phyloP scores from a whole-genome alignment of 2,113 vertebrate species.

The Oenanthe melanoleuca region DNA sequence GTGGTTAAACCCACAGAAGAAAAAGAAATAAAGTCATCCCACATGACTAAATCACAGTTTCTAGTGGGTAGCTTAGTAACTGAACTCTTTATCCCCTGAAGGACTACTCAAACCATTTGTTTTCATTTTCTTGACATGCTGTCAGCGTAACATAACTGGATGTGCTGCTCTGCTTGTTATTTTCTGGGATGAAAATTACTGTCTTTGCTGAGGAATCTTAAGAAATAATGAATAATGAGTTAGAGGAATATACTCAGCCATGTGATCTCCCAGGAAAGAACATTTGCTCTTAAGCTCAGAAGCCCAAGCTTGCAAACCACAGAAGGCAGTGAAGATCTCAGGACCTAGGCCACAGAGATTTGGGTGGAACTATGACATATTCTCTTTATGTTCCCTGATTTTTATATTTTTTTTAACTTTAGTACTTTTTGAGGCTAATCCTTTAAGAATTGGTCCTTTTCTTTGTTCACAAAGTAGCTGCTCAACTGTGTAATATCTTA shows the following conservation, averaged over 20 bases:
- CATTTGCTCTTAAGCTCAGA: not conserved
- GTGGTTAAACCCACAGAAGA: constrained; percentile 23
- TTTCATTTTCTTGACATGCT: constrained; percentile 74
- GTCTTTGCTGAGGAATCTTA: constrained; percentile 2
- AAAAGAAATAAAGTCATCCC: constrained; percentile 66
- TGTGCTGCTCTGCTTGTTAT: constrained; percentile 40
- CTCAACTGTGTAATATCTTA: not conserved
- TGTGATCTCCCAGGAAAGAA: not conserved
- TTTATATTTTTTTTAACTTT: not conserved
- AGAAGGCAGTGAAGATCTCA: not conserved
- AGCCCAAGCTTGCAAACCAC: not conserved
- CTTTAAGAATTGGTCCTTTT: not conserved
- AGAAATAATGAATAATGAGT: constrained; percentile 33
- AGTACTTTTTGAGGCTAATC: not conserved
- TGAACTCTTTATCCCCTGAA: constrained; percentile 65
- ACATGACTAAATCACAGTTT: constrained; percentile 66
- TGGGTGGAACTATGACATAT: not conserved
- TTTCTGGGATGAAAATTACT: constrained; percentile 43
- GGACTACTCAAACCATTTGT: constrained; percentile 67
- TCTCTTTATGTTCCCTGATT: not conserved
- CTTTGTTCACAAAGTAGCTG: not conserved
- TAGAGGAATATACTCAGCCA: not conserved
- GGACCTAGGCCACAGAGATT: not conserved
- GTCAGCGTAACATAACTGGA: constrained; percentile 55
- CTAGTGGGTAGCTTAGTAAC: constrained; percentile 64